Evolutionary conservation across 2,888 invertebrate species (phyloP), one percentile per base, ranked within the genome.

Genomic region (Drosophila neotestacea): DNA sequence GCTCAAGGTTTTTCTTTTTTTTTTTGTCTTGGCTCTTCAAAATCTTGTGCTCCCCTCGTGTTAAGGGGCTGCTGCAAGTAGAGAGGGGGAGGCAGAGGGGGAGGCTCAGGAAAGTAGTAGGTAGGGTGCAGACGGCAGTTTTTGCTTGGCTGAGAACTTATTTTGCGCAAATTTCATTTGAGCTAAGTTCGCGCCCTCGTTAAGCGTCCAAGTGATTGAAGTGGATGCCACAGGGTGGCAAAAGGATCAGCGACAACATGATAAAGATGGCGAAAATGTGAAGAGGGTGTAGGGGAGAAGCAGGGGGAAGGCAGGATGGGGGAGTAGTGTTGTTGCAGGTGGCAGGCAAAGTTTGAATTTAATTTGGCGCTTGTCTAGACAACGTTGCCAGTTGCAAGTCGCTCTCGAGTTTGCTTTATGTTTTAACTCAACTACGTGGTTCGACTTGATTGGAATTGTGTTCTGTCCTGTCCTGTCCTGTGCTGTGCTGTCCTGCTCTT

Each of bases 311-410:
- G 38, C 1, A 7, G 32, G 13, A 13, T 10, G 5, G 6, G 6
- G 9, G 11, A 9, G 42, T 7, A 7, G 47, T 34, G 58, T 16
- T 16, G 66, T 30, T 30, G 59, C 60, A 51, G 41, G 60, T 51
- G 51, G 52, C 41, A 41, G 68, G 48, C 47, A 81, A 87, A 85
- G 65, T 87, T 87, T 70, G 70, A 85, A 81, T 85, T 83, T 79
- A 81, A 79, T 81, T 83, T 87, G 77, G 59, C 65, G 58, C 66
- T 77, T 65, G 88, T 85, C 83, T 87, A 87, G 88, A 83, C 83
- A 62, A 76, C 36, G 32, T 38, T 38, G 46, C 52, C 50, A 27
- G 59, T 32, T 9, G 32, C 6, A 6, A 6, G 39, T 50, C 41
- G 52, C 11, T 47, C 22, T 22, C 22, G 22, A 56, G 63, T 55